Evolutionary conservation across 2,113 vertebrate genomes (phyloP).

Genomic region (Ammospiza nelsoni): DNA sequence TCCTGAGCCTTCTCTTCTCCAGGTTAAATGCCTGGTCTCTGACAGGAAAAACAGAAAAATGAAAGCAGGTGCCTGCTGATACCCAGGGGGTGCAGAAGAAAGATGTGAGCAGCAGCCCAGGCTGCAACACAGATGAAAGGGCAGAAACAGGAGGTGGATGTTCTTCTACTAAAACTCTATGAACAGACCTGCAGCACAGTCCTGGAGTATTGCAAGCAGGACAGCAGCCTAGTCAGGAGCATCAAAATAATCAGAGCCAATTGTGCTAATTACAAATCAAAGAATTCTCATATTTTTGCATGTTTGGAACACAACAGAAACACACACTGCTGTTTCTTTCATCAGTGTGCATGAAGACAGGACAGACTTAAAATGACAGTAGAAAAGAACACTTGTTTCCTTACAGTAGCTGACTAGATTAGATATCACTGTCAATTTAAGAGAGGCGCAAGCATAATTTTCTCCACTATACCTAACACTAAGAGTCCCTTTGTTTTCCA

Average conservation of each 20-base stretch:
- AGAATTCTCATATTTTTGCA: neutral
- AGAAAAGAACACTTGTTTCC: neutral
- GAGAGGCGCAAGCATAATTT: neutral
- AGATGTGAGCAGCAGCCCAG: neutral
- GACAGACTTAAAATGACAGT: neutral
- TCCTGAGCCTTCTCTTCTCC: neutral
- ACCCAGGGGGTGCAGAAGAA: neutral
- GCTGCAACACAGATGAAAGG: neutral
- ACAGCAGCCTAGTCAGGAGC: neutral
- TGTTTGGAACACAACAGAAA: neutral
- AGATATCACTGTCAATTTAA: neutral
- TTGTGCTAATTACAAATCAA: fast-evolving
- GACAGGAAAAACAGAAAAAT: neutral
- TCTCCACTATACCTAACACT: neutral
- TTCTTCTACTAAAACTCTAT: neutral
- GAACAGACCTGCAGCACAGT: neutral
- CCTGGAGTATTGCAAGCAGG: neutral
- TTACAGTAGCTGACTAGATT: neutral
- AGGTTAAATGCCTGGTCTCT: neutral
- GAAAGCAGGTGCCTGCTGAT: neutral
- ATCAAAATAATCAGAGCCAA: neutral
- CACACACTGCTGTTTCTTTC: neutral
- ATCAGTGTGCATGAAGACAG: neutral
- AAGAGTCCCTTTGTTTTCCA: neutral
- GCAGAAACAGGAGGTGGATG: neutral